These are phyloP conservation scores for Eidolon helvum DNA, from an alignment of 2,113 vertebrate genomes.

Conservation along the genomic window DNA sequence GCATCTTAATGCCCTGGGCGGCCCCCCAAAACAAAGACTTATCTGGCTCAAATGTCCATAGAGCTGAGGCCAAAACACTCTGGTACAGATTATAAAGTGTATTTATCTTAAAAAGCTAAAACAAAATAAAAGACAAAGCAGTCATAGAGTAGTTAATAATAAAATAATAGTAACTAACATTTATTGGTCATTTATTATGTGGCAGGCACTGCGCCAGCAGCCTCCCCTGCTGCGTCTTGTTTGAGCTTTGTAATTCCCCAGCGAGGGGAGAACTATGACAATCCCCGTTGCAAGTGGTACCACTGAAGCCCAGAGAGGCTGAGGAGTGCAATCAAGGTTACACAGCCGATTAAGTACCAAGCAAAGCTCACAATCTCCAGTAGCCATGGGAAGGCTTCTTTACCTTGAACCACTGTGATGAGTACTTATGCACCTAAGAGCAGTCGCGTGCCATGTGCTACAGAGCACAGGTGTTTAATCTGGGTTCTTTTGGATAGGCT, in stretches of 20 bases:
- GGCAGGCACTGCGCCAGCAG: neutral
- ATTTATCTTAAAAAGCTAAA: constrained; percentile 4
- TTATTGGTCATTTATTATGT: neutral
- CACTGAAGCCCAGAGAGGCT: neutral
- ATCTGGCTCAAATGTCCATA: neutral
- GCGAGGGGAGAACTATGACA: neutral
- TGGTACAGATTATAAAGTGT: neutral
- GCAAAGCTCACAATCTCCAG: neutral
- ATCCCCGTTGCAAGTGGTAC: neutral
- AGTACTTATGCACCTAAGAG: accelerated
- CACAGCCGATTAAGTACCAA: neutral
- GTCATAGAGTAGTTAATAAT: neutral
- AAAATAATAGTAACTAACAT: neutral
- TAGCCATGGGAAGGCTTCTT: neutral
- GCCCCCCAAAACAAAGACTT: neutral
- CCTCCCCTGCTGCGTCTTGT: neutral
- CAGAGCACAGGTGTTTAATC: neutral
- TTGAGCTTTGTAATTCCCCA: neutral
- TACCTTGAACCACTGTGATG: neutral
- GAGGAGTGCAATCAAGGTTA: neutral
- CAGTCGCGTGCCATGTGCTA: accelerated
- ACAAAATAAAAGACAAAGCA: neutral
- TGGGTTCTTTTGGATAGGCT: neutral
- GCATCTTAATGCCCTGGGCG: too few species aligned
- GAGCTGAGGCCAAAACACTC: neutral